A percentile compares a stretch with the other conserved stretches of the same genome.
Conservation (phyloP, 2,888 invertebrate genomes). For the Agonopterix alstromeriana region DNA sequence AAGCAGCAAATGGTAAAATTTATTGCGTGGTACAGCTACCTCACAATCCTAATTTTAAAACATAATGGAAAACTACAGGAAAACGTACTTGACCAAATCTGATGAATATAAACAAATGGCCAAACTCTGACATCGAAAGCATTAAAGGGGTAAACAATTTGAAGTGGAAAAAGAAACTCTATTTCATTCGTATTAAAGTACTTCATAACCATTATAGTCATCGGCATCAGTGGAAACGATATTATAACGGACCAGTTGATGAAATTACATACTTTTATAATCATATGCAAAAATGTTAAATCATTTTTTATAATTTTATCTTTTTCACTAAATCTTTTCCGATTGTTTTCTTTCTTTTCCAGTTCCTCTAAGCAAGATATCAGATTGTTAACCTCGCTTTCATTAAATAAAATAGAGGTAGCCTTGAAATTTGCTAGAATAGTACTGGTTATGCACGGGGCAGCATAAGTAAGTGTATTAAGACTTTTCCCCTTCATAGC, state of each 20-base stretch:
- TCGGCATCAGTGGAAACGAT: conserved; percentile 30
- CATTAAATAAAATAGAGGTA: conserved; percentile 20
- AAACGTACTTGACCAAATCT: conserved; percentile 39
- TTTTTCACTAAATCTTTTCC: conserved; percentile 12
- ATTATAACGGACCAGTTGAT: conserved; percentile 24
- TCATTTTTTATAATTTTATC: conserved; percentile 25
- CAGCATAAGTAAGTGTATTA: conserved; percentile 27
- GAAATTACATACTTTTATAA: conserved; percentile 30
- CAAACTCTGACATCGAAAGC: conserved; percentile 32
- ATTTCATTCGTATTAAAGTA: conserved; percentile 32
- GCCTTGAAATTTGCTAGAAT: conserved; percentile 24
- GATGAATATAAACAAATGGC: conserved; percentile 45
- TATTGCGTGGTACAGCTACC: too few relatives aligned
- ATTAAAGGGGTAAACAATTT: conserved; percentile 46
- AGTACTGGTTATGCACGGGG: conserved; percentile 33
- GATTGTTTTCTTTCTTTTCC: conserved; percentile 20
- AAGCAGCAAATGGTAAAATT: too few relatives aligned
- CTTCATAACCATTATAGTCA: conserved; percentile 27
- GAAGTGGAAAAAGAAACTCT: conserved; percentile 35
- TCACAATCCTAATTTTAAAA: too few relatives aligned
- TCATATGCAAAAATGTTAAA: conserved; percentile 25
- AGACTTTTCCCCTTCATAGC: conserved; percentile 27
- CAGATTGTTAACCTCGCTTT: conserved; percentile 20
- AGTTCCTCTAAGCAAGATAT: conserved; percentile 22
- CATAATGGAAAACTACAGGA: too few relatives aligned